A percentile compares a stretch with the other conserved stretches of the same genome.
These are phyloP conservation scores for Scyliorhinus canicula DNA, from an alignment of 2,797 vertebrate genomes.

Conservation along the genomic window DNA sequence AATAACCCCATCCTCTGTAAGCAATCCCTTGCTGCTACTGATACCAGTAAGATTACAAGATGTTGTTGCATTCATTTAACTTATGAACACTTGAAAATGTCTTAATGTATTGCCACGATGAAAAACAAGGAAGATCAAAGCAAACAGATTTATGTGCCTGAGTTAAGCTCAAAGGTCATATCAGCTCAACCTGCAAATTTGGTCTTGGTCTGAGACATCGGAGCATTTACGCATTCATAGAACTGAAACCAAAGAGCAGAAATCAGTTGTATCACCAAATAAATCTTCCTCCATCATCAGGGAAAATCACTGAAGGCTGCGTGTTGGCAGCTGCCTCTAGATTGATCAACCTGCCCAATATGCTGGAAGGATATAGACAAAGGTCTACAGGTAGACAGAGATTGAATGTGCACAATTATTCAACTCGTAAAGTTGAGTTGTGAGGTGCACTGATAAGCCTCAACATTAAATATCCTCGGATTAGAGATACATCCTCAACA, in stretches of 20 bases:
- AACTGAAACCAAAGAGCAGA: conserved; percentile 1
- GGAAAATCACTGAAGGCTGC: neutral
- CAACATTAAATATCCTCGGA: neutral
- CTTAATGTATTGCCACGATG: neutral
- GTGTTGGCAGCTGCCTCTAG: neutral
- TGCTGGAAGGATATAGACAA: neutral
- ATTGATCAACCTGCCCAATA: neutral
- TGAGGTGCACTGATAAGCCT: neutral
- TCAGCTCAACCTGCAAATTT: neutral
- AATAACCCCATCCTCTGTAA: conserved; percentile 17
- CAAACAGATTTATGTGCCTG: neutral
- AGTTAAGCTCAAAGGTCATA: neutral
- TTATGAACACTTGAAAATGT: neutral
- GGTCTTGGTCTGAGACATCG: neutral
- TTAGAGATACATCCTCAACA: neutral
- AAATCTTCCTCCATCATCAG: neutral
- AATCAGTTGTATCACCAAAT: neutral
- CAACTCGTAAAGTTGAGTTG: neutral
- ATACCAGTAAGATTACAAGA: conserved; percentile 11
- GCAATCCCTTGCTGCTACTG: conserved; percentile 26
- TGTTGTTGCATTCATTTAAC: conserved; percentile 4
- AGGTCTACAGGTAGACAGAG: neutral
- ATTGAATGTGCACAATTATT: neutral
- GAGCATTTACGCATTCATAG: neutral
- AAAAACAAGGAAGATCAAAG: neutral